These are phyloP conservation scores for Onychomys torridus DNA, from an alignment of 2,797 vertebrate species.

Conservation along the genomic window DNA sequence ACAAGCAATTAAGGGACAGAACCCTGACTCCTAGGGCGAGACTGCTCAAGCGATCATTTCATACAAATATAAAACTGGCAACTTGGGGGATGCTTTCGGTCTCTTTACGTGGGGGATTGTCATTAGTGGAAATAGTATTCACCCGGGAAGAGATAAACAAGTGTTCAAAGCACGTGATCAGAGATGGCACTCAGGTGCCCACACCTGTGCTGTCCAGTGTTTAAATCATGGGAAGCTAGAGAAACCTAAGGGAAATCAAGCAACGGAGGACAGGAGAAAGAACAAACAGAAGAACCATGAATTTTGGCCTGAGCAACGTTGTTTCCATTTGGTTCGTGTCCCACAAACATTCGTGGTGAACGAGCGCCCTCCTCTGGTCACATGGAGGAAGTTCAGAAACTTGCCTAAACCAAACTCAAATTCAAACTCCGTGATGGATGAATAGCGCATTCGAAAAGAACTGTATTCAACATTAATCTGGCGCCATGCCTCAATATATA, in stretches of 20 bases:
- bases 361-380: constrained; percentile 62
- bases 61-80: not conserved
- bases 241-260: not conserved
- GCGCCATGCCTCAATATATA: not conserved
- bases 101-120: not conserved
- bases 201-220: not conserved
- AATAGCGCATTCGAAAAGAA: not conserved
- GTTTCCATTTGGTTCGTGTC: rapidly evolving
- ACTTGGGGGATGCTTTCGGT: not conserved
- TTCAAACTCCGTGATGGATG: not conserved
- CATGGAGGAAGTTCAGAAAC: rapidly evolving
- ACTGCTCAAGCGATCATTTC: not conserved
- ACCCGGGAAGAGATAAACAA: not conserved
- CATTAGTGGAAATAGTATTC: not conserved
- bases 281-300: not conserved
- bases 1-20: not conserved
- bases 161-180: not conserved
- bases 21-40: rapidly evolving
- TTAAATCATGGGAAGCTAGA: not conserved
- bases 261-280: too few relatives aligned
- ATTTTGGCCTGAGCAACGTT: not conserved
- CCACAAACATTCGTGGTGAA: constrained; percentile 23
- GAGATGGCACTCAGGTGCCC: not conserved
- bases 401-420: not conserved
- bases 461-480: not conserved